Evolutionary conservation across 2,888 invertebrate genomes (phyloP), one percentile per base, ranked within the genome.

Genomic region (Cyclophora punctaria): DNA sequence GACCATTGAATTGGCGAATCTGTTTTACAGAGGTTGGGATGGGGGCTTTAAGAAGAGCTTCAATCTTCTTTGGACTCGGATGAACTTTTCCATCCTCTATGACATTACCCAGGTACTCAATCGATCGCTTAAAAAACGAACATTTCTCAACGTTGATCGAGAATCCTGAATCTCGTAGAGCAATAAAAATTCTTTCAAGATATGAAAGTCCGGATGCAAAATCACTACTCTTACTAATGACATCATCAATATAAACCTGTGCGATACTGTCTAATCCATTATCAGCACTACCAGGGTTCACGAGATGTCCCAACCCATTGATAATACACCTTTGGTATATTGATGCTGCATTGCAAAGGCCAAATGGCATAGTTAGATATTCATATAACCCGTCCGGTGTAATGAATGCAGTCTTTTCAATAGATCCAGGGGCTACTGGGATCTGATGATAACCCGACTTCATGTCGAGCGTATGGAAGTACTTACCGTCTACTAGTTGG

Each of bases 231-330:
- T 66, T 66, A 3, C 44, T 49, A 0, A 69, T 6, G 0, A 71
- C 69, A 35, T 71, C 71, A 56, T 71, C 70, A 0, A 69, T 49
- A 35, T 71, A 71, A 0, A 68, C 67, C 5, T 63, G 63, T 3
- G 55, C 58, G 4, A 54, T 44, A 41, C 3, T 52, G 5, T 3
- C 62, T 45, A 0, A 48, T 20, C 20, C 20, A 20, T 1, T 20
- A 20, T 20, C 20, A 20, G 20, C 20, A 20, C 20, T 20, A 20
- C 20, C 20, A 20, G 20, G 20, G 20, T 20, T 20, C 20, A 20
- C 20, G 40, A 0, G 34, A 2, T 34, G 52, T 0, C 35, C n/a
- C n/a, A n/a, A n/a, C n/a, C n/a, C n/a, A n/a, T n/a, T n/a, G n/a
- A n/a, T n/a, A n/a, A n/a, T n/a, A n/a, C n/a, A n/a, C n/a, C n/a